Evolutionary conservation across 2,797 vertebrate species (phyloP).

Genomic region (Chiloscyllium punctatum): DNA sequence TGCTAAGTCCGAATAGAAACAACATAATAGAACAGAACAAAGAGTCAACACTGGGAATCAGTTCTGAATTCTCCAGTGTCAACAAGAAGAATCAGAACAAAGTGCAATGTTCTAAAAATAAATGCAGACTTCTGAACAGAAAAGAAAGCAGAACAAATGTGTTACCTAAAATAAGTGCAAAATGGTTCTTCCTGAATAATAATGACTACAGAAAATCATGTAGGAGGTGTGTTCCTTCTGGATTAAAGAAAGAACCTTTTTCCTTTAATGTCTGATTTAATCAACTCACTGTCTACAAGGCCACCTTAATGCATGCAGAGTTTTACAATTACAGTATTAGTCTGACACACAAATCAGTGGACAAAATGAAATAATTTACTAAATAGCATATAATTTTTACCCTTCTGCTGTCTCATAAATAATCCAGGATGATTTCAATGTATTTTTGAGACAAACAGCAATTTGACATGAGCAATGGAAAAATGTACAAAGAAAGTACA

Average conservation of each 20-base stretch:
- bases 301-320: not conserved
- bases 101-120: constrained; percentile 17
- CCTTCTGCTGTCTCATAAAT: not conserved
- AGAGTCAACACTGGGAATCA: not conserved
- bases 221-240: not conserved
- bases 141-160: constrained; percentile 29
- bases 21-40: not conserved
- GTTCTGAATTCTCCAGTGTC: not conserved
- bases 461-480: not conserved
- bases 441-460: not conserved
- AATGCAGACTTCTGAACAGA: constrained; percentile 4
- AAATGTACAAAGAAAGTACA: not conserved
- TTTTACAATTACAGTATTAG: not conserved
- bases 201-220: not conserved
- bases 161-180: constrained; percentile 19
- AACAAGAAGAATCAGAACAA: constrained; percentile 13
- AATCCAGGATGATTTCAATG: not conserved
- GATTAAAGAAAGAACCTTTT: not conserved
- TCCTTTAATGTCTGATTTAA: not conserved
- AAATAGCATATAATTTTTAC: not conserved
- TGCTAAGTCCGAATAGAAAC: not conserved
- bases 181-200: not conserved
- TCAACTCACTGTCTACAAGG: not conserved
- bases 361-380: not conserved
- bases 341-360: not conserved